A percentile compares a stretch with the other conserved stretches of the same genome.
Conservation (phyloP, 2,113 vertebrate genomes). For the Thalassoma bifasciatum region DNA sequence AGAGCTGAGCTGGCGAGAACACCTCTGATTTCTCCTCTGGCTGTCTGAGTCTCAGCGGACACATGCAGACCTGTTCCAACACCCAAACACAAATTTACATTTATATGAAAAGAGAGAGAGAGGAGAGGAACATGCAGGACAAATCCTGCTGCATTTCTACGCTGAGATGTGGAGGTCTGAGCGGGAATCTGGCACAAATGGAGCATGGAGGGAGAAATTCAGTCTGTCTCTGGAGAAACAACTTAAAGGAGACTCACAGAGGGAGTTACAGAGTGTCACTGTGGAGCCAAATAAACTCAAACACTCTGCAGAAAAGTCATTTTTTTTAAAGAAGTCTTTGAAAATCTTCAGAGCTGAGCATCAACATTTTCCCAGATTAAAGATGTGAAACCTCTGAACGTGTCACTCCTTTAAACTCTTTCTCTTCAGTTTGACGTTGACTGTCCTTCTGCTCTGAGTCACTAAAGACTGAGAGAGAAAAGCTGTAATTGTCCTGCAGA, state of each 20-base stretch:
- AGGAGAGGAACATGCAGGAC: constrained; percentile 65
- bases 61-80: constrained; percentile 64
- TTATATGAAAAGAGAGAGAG: constrained; percentile 78
- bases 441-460: background rate
- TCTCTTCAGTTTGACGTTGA: too few species aligned
- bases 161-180: constrained; percentile 66
- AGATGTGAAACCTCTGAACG: too few species aligned
- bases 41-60: constrained; percentile 60
- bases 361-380: too few species aligned
- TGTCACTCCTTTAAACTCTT: too few species aligned
- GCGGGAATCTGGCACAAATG: constrained; percentile 63
- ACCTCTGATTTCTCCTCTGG: constrained; percentile 71
- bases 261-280: constrained; percentile 54
- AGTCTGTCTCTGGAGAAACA: constrained; percentile 56
- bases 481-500: constrained; percentile 3
- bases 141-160: constrained; percentile 68
- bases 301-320: constrained; percentile 32
- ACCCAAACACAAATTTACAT: constrained; percentile 80
- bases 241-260: constrained; percentile 58
- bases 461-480: background rate
- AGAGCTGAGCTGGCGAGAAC: constrained; percentile 49
- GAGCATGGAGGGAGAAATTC: constrained; percentile 65
- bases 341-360: background rate
- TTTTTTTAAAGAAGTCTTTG: background rate
- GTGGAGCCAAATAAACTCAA: constrained; percentile 54